Percentiles rank a stretch among this genome's conserved stretches.
These are phyloP conservation scores for Periparus ater DNA, from an alignment of 2,797 vertebrate genomes.

Conservation along the genomic window DNA sequence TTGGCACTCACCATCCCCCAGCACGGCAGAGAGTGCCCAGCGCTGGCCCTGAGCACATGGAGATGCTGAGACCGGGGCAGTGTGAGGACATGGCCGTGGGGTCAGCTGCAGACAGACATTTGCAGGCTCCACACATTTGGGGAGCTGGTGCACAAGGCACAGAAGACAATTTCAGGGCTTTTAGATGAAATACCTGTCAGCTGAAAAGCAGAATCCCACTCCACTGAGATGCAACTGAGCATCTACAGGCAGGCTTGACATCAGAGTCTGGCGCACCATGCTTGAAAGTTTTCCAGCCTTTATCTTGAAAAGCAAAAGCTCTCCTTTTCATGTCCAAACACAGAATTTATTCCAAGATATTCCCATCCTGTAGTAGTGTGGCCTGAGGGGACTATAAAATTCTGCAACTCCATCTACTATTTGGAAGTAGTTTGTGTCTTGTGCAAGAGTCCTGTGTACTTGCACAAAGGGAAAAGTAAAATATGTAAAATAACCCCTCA, in stretches of 20 bases:
- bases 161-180: background rate
- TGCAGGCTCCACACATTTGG: background rate
- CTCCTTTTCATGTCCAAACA: background rate
- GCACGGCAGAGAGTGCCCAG: background rate
- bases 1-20: fast-evolving
- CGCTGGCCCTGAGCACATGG: fast-evolving
- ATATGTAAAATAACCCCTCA: background rate
- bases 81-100: fast-evolving
- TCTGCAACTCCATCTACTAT: background rate
- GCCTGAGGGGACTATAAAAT: background rate
- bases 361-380: background rate
- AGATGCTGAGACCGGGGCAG: background rate
- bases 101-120: background rate
- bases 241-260: background rate
- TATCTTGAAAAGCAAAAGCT: background rate
- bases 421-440: background rate
- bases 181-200: background rate
- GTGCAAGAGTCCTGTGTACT: background rate
- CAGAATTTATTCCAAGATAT: background rate
- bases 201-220: background rate
- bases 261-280: background rate
- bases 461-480: background rate
- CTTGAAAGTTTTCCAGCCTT: background rate
- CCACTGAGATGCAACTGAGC: background rate
- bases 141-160: background rate